Base-by-base conservation (phyloP, 1,140 invertebrate genomes). In the Micrasema minimum region DNA sequence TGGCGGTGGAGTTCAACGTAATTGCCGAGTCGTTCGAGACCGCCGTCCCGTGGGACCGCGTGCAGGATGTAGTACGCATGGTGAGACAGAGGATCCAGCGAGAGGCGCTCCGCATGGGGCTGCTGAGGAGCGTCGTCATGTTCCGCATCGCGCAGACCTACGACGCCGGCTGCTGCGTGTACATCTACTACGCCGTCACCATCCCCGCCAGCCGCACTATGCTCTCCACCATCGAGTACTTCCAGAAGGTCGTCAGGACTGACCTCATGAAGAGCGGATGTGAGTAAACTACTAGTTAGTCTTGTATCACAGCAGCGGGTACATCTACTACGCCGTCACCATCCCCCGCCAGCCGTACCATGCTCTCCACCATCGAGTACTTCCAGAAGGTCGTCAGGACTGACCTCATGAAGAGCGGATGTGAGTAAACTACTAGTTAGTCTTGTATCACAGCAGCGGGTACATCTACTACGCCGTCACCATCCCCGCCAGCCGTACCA, bases 371-470 rank as follows among this genome's bases (percentile, higher is more conserved):
- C n/a, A n/a, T 82, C 93, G 9, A 97, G 76, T 81, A 89, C 41
- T 90, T 96, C 22, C 91, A 98, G 84, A 86, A 88, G 18, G 87
- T 88, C 48, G 96, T 96, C 0, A 83, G 97, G 45, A 91, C 97
- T 74, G 96, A 98, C 83, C 97, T 99, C 66, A 81, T 99, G 10
- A 90, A 92, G 1, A 89, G 82, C 77, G 95, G 95, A 38, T 96
- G 96, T 76, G 31, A 76, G 31, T 35, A n/a, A n/a, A n/a, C n/a
- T n/a, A n/a, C n/a, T n/a, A n/a, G n/a, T n/a, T n/a, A n/a, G n/a
- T n/a, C n/a, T n/a, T n/a, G n/a, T n/a, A n/a, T n/a, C n/a, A n/a
- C n/a, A n/a, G n/a, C n/a, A 90, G 90, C 77, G 90, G 80, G 3
- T 83, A 87, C 6, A 81, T 92, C 11, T 78, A 82, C 11, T 74